Base-by-base conservation (phyloP, 1,140 invertebrate species). In the Stenopsyche tienmushanensis region DNA sequence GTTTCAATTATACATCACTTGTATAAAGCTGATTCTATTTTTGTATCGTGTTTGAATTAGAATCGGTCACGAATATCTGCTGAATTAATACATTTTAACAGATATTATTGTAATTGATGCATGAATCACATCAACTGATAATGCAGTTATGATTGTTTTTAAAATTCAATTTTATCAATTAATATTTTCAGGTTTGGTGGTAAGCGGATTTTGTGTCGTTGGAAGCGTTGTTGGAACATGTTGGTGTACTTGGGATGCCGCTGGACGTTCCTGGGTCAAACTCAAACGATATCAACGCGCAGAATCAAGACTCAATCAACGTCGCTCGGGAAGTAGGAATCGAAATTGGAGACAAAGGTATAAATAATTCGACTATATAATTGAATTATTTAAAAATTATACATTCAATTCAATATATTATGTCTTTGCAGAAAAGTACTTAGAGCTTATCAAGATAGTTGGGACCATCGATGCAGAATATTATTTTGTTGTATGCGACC, bases 261-360 rank as follows among this genome's bases (percentile, higher is more conserved):
- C 92, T 2, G 93, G 92, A 8, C 81, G 90, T 21, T 92, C 91
- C n/a, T 96, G 92, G 92, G 92, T 95, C 0, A 94, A 94, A 80
- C 93, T 95, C 90, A 94, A 94, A 77, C 85, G 90, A 67, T 95
- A 92, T 76, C 91, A 94, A 76, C 83, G 90, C 41, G 93, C 90
- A 45, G 87, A 90, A 73, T 84, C 85, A 0, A 84, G 88, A 69
- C 88, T 88, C 72, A 86, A 90, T 72, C 90, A 92, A 71, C 88
- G 88, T 70, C 77, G 91, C 34, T 93, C 90, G 55, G 90, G 90
- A 44, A 92, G 88, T 74, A 82, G 84, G 71, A 86, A 89, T 67
- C 82, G 92, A 71, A 94, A 94, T 78, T 94, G 93, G 92, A 83
- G 92, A 72, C 92, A 94, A 77, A 87, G 92, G 91, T 93, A 58